Conservation (phyloP, 2,797 vertebrate genomes). For the Hafferia zeledoni region DNA sequence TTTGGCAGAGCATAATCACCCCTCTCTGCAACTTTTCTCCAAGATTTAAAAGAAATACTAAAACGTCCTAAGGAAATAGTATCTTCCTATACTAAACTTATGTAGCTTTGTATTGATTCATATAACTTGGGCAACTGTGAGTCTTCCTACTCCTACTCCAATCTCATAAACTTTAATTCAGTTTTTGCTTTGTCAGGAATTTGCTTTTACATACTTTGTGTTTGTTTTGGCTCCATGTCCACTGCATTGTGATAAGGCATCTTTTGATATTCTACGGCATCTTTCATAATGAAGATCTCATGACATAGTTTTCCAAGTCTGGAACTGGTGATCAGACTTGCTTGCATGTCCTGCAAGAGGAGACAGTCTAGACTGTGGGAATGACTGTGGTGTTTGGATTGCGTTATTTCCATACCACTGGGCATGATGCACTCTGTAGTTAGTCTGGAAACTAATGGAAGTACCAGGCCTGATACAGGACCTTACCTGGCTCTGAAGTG, state of each 20-base stretch:
- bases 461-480: not conserved
- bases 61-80: not conserved
- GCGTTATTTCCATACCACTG: slow-evolving; percentile 43
- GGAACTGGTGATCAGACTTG: slow-evolving; percentile 26
- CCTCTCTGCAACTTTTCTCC: not conserved
- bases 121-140: not conserved
- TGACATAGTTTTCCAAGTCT: slow-evolving; percentile 55
- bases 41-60: not conserved
- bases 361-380: slow-evolving; percentile 68
- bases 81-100: not conserved
- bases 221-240: slow-evolving; percentile 15
- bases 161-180: slow-evolving; percentile 13
- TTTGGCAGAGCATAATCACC: not conserved
- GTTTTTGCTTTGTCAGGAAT: slow-evolving; percentile 50
- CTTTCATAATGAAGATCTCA: slow-evolving; percentile 54
- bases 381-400: slow-evolving; percentile 63
- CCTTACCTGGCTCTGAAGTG: slow-evolving; percentile 6
- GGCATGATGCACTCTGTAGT: not conserved
- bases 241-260: slow-evolving; percentile 47
- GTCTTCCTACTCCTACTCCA: not conserved
- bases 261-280: slow-evolving; percentile 10
- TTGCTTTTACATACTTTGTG: slow-evolving; percentile 26
- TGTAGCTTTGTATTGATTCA: not conserved
- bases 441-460: slow-evolving; percentile 17
- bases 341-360: slow-evolving; percentile 41